A percentile compares a stretch with the other conserved stretches of the same genome.
These are phyloP conservation scores for Paramormyrops kingsleyae DNA, from an alignment of 2,113 vertebrate species.

Conservation along the genomic window DNA sequence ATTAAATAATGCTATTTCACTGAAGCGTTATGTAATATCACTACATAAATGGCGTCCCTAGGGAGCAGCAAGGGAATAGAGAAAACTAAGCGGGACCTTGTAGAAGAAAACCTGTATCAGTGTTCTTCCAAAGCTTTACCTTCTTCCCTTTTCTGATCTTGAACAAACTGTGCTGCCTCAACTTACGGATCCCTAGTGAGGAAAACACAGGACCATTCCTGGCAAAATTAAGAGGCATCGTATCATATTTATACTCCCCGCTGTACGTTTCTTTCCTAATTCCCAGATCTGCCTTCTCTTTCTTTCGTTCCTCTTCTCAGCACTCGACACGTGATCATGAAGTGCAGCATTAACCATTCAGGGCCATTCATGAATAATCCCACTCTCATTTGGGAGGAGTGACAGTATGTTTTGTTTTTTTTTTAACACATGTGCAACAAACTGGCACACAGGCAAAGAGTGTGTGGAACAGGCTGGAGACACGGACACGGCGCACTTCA, in stretches of 20 bases:
- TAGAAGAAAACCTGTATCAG: neutral
- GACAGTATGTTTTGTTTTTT: slow-evolving; percentile 54
- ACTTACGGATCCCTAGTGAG: slow-evolving; percentile 55
- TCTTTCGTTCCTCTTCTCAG: slow-evolving; percentile 13
- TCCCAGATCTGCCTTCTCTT: slow-evolving; percentile 31
- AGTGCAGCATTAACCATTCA: slow-evolving; percentile 35
- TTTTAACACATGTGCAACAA: slow-evolving; percentile 56
- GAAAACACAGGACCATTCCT: slow-evolving; percentile 44
- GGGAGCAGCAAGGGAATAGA: neutral
- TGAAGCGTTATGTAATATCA: neutral
- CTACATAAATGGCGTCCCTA: neutral
- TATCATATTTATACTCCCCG: slow-evolving; percentile 49
- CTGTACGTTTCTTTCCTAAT: slow-evolving; percentile 27
- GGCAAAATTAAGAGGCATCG: slow-evolving; percentile 54
- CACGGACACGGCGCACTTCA: slow-evolving; percentile 43
- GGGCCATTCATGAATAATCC: slow-evolving; percentile 48
- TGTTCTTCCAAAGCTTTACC: neutral
- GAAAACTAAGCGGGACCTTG: neutral
- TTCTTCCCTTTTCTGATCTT: slow-evolving; percentile 44
- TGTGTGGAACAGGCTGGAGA: slow-evolving; percentile 14
- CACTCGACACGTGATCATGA: slow-evolving; percentile 16
- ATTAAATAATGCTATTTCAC: neutral
- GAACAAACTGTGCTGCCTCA: slow-evolving; percentile 39
- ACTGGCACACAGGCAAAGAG: slow-evolving; percentile 31
- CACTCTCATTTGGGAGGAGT: slow-evolving; percentile 52